A percentile compares a stretch with the other conserved stretches of the same genome.
phyloP scores from a whole-genome alignment of 37 sponge, comb jelly and placozoan species.

The Crambe crambe region DNA sequence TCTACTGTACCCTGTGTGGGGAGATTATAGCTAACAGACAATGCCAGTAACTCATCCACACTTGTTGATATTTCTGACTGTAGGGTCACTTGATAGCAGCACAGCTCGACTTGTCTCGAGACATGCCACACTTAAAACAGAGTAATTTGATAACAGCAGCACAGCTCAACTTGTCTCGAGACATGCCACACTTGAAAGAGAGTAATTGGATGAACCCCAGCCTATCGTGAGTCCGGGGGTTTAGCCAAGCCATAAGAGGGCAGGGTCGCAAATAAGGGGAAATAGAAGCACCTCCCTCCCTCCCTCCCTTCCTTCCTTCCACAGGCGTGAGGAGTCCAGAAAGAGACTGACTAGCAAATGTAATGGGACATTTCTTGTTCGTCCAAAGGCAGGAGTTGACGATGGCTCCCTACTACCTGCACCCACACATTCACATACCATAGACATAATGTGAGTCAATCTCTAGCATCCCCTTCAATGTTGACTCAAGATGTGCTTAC shows the following conservation, averaged over 20 bases:
- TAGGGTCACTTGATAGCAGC: slow-evolving; percentile 48
- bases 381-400: slow-evolving; percentile 56
- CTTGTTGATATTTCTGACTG: too few species aligned
- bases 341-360: slow-evolving; percentile 32
- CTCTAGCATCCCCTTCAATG: too few species aligned
- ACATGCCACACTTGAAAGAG: slow-evolving; percentile 56
- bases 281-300: too few species aligned
- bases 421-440: slow-evolving; percentile 68
- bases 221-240: too few species aligned
- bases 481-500: too few species aligned
- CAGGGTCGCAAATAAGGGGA: too few species aligned
- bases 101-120: too few species aligned
- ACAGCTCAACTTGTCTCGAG: slow-evolving; percentile 22
- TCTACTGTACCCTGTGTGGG: too few species aligned
- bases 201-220: slow-evolving; percentile 53
- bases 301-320: neutral
- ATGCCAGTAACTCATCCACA: too few species aligned
- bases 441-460: slow-evolving; percentile 85
- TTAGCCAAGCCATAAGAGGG: too few species aligned
- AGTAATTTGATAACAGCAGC: slow-evolving; percentile 27
- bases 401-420: neutral
- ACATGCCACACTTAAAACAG: too few species aligned
- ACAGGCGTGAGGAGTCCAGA: slow-evolving; percentile 63
- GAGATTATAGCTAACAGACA: too few species aligned
- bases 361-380: slow-evolving; percentile 79